Base-by-base conservation (phyloP, 2,113 vertebrate genomes). In the Stercorarius parasiticus region DNA sequence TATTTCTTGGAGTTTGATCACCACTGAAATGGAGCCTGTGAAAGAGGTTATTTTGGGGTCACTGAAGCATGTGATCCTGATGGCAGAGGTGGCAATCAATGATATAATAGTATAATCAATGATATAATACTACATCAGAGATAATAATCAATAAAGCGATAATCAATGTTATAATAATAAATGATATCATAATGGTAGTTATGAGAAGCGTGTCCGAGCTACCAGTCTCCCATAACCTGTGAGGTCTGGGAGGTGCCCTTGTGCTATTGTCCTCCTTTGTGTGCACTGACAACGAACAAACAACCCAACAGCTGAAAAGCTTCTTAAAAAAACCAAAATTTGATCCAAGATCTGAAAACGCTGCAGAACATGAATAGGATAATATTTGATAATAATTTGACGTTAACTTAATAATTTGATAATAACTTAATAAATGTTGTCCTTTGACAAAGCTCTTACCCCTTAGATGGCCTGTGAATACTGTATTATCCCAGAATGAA, bases 371-470 rank as follows among this genome's bases (percentile, higher is more conserved):
- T 40, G 90, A 77, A 55, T 16, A 83, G 66, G 22, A 65, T 26
- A 61, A 36, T 69, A 56, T 93, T 74, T 86, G 59, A 56, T 90
- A 90, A 36, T 58, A 90, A 56, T 26, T 27, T 62, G 36, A 38
- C 11, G 10, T 62, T 26, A 62, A 40, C 36, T 40, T 27, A 62
- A 61, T 61, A 61, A 64, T 90, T 77, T 86, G 58, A 67, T 90
- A 88, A 34, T 47, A 88, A 53, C 56, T 82, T 93, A 77, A 83
- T 93, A 93, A 73, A 59, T 59, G 7, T 47, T 67, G 50, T 92
- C n/a, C 82, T 97, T 92, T 95, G 72, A 90, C 83, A 92, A 85
- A 84, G 43, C 86, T 87, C 50, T 93, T 95, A 64, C 43, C 34
- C 61, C 30, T 74, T 43, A 65, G 92, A 55, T 82, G 69, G 69